Evolutionary conservation across 2,797 vertebrate species (phyloP).

Genomic region (Alexandromys oeconomus): DNA sequence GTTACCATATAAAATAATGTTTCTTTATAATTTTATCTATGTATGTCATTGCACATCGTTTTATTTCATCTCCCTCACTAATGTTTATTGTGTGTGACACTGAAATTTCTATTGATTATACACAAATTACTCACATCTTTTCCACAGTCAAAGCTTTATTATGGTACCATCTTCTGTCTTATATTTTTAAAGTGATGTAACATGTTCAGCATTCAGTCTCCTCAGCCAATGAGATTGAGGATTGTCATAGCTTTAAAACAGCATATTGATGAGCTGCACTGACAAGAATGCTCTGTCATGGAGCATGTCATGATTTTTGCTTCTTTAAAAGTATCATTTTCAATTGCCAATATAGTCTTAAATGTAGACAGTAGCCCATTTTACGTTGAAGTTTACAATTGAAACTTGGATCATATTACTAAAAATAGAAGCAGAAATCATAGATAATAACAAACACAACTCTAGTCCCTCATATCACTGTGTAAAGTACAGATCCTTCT

Average conservation of each 20-base stretch:
- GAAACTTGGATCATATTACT: not conserved
- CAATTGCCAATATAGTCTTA: not conserved
- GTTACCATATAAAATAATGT: not conserved
- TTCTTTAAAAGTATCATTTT: not conserved
- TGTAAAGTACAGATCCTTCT: accelerated
- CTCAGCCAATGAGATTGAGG: not conserved
- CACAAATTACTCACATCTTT: not conserved
- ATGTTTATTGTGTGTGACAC: not conserved
- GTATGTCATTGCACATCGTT: not conserved
- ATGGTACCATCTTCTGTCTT: no score
- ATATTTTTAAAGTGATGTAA: not conserved
- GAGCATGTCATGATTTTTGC: not conserved
- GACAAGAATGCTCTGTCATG: not conserved
- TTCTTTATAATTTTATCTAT: not conserved
- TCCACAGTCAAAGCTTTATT: not conserved
- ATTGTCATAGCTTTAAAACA: not conserved
- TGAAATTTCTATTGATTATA: not conserved
- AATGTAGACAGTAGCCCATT: not conserved
- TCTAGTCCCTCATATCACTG: not conserved
- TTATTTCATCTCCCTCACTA: no score
- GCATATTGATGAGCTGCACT: accelerated
- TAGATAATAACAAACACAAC: not conserved
- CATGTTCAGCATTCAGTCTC: not conserved
- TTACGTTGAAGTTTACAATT: not conserved
- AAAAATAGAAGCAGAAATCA: not conserved